phyloP scores from a whole-genome alignment of 2,113 vertebrate species.

The Melozone crissalis region DNA sequence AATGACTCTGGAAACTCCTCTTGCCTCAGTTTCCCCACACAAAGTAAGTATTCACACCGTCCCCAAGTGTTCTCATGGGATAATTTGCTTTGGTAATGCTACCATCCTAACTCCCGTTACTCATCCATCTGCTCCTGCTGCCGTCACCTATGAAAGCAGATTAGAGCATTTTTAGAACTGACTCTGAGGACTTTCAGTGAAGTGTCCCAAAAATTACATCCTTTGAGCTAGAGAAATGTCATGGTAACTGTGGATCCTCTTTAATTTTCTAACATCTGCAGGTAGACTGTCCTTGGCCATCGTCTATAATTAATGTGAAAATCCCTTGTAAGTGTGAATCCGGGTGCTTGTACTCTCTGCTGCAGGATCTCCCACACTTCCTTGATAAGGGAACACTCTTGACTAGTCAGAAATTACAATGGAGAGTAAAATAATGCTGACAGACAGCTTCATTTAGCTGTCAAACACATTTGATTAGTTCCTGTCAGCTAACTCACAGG shows the following conservation, averaged over 20 bases:
- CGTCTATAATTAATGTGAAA: constrained; percentile 12
- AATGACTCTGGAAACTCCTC: neutral
- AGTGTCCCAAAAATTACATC: neutral
- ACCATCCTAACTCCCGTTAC: neutral
- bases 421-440: constrained; percentile 8
- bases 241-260: neutral
- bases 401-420: constrained; percentile 21
- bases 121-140: neutral
- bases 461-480: constrained; percentile 28
- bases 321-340: neutral
- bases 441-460: constrained; percentile 47
- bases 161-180: neutral
- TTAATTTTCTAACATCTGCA: neutral
- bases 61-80: neutral
- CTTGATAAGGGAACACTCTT: neutral
- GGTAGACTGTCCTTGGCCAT: neutral
- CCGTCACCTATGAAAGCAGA: neutral
- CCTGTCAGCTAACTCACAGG: constrained; percentile 21
- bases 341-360: neutral
- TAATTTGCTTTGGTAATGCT: neutral
- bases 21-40: neutral
- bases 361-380: neutral
- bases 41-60: neutral
- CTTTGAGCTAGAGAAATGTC: neutral
- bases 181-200: neutral